Evolutionary conservation across 2,888 invertebrate species (phyloP).

Genomic region (Tetragnatha montana): DNA sequence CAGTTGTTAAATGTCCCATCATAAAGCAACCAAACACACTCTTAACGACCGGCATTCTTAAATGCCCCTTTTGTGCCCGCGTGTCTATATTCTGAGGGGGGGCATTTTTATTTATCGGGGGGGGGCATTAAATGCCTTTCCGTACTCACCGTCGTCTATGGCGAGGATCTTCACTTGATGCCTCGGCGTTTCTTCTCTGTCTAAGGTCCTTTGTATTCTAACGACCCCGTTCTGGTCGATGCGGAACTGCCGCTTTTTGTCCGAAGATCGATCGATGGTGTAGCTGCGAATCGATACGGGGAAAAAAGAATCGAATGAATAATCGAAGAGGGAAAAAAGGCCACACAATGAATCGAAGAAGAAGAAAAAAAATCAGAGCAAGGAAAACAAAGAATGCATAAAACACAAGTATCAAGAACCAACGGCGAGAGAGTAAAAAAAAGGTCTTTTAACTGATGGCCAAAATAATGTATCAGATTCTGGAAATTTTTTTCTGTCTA

Average conservation of each 20-base stretch:
- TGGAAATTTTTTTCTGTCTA: constrained; percentile 9
- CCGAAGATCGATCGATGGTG: constrained; percentile 93
- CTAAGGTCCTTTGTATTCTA: constrained; percentile 92
- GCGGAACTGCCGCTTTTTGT: constrained; percentile 93
- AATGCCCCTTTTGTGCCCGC: background rate
- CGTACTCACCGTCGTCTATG: constrained; percentile 85
- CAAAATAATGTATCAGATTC: constrained; percentile 48
- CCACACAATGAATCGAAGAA: background rate
- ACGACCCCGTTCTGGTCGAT: constrained; percentile 97
- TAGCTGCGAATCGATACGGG: constrained; percentile 77
- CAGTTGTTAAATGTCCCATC: background rate
- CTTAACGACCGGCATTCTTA: background rate
- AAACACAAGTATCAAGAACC: background rate
- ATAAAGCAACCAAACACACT: constrained; percentile 11
- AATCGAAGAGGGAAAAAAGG: constrained; percentile 13
- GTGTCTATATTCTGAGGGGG: background rate
- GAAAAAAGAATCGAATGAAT: constrained; percentile 12
- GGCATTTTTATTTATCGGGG: background rate
- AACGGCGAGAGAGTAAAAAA: background rate
- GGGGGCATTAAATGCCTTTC: background rate
- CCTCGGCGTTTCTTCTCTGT: constrained; percentile 94
- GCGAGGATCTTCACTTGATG: constrained; percentile 97
- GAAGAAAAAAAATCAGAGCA: background rate
- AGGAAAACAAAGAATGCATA: background rate
- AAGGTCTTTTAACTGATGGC: constrained; percentile 31